Base-by-base conservation (phyloP, 1,140 invertebrate genomes). In the Ceratosolen solmsi region DNA sequence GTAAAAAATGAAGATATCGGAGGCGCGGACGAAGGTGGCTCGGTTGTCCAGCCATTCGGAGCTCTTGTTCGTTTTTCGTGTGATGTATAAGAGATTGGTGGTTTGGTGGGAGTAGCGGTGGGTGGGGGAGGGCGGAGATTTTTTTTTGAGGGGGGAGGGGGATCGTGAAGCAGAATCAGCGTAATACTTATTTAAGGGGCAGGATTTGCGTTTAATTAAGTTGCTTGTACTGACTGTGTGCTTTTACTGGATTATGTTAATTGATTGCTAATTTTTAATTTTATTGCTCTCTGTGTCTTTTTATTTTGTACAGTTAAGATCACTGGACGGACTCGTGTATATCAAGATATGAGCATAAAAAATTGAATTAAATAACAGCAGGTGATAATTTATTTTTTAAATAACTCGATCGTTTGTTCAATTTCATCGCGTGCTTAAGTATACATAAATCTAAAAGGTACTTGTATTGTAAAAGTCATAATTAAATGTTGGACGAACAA, bases 1-100 rank as follows among this genome's bases (percentile, higher is more conserved):
- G 70, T 71, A 70, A 80, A 80, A 80, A 80, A 80, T 74, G 36
- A 46, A 80, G 56, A 65, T 74, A 68, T 80, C 25, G n/a, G 63
- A 38, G 27, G 54, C 25, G 20, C 65, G 33, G 56, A 73, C 27
- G 79, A 65, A 74, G 56, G 36, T 65, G 70, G n/a, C n/a, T 60
- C 22, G 22, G 51, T n/a, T 58, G 36, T 27, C 27, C 51, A 25
- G 22, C 56, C 13, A 75, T 60, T n/a, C 73, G 15, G 9, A 8
- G 25, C 46, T 33, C 25, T 22, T 56, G 33, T 54, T 73, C 30
- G 9, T 74, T 58, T 58, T 56, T 74, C 46, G 25, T 72, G 13
- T 20, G 46, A 20, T 25, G 25, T n/a, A 20, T 15, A 65, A 30
- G 30, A 11, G 30, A 22, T 1, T 4, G 63, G 36, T 0, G 63